Conservation (phyloP, 2,797 vertebrate genomes). For the Sebastes paucispinis region DNA sequence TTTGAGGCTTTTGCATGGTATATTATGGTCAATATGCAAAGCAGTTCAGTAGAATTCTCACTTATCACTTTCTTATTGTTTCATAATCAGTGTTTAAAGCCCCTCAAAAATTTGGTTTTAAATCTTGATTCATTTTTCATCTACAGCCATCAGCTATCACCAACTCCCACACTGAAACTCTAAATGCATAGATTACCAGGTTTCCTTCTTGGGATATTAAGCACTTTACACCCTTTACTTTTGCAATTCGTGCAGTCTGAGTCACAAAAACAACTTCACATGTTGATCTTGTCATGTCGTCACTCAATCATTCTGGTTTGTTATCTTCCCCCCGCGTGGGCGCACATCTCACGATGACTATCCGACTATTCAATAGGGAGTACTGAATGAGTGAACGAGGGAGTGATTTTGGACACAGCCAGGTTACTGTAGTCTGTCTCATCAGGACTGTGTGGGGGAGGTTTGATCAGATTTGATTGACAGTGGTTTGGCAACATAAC, state of each 20-base stretch:
- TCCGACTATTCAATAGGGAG: not conserved
- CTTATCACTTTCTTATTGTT: not conserved
- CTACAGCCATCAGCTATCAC: not conserved
- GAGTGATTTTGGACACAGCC: not conserved
- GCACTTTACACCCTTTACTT: not conserved
- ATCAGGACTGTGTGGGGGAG: not conserved
- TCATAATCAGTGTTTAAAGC: no score
- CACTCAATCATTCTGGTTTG: not conserved
- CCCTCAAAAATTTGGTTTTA: not conserved
- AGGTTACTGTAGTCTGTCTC: not conserved
- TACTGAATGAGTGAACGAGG: not conserved
- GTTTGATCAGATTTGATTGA: not conserved
- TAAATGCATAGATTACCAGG: not conserved
- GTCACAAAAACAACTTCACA: not conserved
- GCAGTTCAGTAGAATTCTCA: not conserved
- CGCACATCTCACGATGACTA: no score
- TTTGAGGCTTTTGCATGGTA: not conserved
- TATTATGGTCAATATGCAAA: not conserved
- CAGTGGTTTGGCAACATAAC: not conserved
- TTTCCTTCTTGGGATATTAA: not conserved
- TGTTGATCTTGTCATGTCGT: not conserved
- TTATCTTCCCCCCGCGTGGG: no score
- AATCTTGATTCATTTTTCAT: not conserved
- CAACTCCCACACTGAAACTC: not conserved
- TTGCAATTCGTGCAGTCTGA: not conserved